A percentile compares a stretch with the other conserved stretches of the same genome.
phyloP scores from a whole-genome alignment of 2,888 invertebrate genomes.

The Synanthedon myopaeformis region DNA sequence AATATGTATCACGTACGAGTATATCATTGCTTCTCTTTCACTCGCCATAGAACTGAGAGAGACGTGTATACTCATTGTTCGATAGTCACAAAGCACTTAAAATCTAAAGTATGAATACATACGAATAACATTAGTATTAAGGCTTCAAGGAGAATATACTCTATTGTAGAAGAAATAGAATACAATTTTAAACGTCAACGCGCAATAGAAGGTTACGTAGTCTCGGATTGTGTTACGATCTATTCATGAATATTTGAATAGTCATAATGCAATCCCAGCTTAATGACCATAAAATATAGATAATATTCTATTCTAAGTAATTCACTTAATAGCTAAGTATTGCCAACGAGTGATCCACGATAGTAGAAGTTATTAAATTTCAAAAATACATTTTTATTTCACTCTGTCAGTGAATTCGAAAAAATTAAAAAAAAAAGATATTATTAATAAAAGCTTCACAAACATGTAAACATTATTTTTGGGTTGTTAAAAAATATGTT shows the following conservation, averaged over 20 bases:
- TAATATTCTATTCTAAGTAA: constrained; percentile 3
- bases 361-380: constrained; percentile 3
- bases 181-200: constrained; percentile 6
- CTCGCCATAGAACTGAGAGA: too few species aligned
- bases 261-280: constrained; percentile 5
- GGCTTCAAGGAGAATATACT: constrained; percentile 11
- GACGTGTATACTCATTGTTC: too few species aligned
- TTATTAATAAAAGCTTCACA: too few species aligned
- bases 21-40: too few species aligned
- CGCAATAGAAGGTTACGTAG: neutral
- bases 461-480: too few species aligned
- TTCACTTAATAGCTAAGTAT: constrained; percentile 7
- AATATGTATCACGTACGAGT: too few species aligned
- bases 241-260: constrained; percentile 4
- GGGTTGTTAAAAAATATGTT: too few species aligned
- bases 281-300: constrained; percentile 4
- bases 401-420: neutral
- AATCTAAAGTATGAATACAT: neutral
- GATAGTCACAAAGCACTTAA: neutral
- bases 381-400: neutral
- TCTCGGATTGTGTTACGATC: constrained; percentile 4
- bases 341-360: constrained; percentile 16
- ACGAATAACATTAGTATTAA: constrained; percentile 7
- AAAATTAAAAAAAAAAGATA: too few species aligned
- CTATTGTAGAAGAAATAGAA: constrained; percentile 10